These are phyloP conservation scores for Squalus acanthias DNA, from an alignment of 2,797 vertebrate species.

Conservation along the genomic window DNA sequence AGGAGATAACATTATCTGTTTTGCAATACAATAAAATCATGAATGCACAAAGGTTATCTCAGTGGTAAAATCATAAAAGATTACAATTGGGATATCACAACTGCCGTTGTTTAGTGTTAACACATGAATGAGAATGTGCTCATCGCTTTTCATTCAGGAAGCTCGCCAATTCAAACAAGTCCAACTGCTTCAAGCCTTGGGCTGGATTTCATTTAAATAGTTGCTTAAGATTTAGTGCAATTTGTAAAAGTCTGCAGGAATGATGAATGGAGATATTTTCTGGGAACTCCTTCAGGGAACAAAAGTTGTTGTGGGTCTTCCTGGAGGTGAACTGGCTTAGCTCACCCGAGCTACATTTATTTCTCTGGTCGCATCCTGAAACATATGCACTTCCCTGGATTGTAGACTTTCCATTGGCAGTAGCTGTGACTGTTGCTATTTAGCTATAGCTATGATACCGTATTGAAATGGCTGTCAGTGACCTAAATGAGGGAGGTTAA, in stretches of 20 bases:
- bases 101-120: neutral
- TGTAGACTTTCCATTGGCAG: neutral
- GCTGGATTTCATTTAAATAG: neutral
- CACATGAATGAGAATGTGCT: neutral
- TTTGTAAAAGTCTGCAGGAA: neutral
- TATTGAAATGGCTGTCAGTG: neutral
- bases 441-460: neutral
- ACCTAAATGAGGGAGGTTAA: neutral
- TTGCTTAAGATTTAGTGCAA: neutral
- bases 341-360: neutral
- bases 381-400: neutral
- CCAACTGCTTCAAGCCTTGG: neutral
- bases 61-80: slow-evolving; percentile 6
- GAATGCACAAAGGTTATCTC: neutral
- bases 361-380: neutral
- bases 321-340: neutral
- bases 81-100: neutral
- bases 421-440: neutral
- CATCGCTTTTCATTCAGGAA: neutral
- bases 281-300: slow-evolving; percentile 3
- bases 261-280: slow-evolving; percentile 14
- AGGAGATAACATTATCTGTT: neutral
- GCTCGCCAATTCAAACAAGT: neutral
- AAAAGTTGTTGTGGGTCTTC: neutral
- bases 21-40: neutral